phyloP scores from a whole-genome alignment of 1,140 invertebrate species.

The Brachionus rotundiformis region DNA sequence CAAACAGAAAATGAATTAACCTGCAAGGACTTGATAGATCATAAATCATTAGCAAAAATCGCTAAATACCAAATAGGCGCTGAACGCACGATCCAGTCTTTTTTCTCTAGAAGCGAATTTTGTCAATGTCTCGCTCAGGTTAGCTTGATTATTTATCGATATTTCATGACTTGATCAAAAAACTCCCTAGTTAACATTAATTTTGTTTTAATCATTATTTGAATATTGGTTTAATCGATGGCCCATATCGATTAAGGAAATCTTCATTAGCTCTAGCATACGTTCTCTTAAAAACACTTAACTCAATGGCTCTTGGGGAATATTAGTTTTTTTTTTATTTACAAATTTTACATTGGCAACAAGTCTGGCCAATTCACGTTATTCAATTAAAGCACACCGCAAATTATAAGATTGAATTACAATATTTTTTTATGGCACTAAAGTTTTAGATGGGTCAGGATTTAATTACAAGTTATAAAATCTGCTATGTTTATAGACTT shows the following conservation, averaged over 20 bases:
- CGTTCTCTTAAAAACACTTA: constrained; percentile 31
- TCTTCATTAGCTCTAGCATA: constrained; percentile 12
- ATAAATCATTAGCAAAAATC: background rate
- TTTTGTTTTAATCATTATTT: constrained; percentile 28
- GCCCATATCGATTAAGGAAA: background rate
- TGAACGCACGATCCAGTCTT: background rate
- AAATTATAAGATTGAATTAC: constrained; percentile 37
- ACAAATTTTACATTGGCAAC: constrained; percentile 10
- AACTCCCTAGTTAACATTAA: background rate
- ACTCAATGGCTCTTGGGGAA: background rate
- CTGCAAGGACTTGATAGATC: constrained; percentile 30
- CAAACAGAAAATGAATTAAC: constrained; percentile 31
- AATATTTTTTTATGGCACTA: constrained; percentile 39
- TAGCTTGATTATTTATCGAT: constrained; percentile 14
- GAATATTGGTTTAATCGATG: constrained; percentile 26
- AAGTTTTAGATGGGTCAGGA: constrained; percentile 3
- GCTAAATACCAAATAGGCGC: background rate
- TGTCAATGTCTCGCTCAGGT: background rate
- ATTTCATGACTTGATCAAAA: constrained; percentile 41
- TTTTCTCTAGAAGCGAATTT: background rate
- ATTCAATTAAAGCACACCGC: constrained; percentile 19
- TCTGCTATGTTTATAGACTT: background rate
- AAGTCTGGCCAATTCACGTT: constrained; percentile 5
- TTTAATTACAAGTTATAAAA: constrained; percentile 49
- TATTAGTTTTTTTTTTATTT: constrained; percentile 31